Percentiles rank a stretch among this genome's conserved stretches.
phyloP scores from a whole-genome alignment of 2,888 invertebrate genomes.

The Erannis defoliaria region DNA sequence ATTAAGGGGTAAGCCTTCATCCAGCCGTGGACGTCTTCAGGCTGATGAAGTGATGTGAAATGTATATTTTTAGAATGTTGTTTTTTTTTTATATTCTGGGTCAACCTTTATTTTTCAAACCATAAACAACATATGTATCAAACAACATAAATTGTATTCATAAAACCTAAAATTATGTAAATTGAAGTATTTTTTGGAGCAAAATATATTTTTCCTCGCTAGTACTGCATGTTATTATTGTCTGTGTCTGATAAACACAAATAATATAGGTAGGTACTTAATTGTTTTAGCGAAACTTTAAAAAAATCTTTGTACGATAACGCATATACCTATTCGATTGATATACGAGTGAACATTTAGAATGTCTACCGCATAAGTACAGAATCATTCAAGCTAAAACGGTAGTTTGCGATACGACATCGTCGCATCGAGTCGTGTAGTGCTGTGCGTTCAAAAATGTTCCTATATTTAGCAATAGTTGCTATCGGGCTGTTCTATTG shows the following conservation, averaged over 20 bases:
- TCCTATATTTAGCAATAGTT: conserved; percentile 52
- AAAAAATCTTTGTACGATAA: neutral
- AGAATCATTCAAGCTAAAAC: neutral
- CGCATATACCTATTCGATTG: neutral
- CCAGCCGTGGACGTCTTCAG: too few relatives aligned
- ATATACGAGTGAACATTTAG: neutral
- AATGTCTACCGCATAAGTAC: conserved; percentile 4
- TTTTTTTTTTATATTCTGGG: too few relatives aligned
- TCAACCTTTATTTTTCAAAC: too few relatives aligned
- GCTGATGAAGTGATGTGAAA: too few relatives aligned
- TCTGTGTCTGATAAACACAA: neutral
- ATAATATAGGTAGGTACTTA: neutral
- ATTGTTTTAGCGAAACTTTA: neutral
- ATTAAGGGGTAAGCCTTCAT: too few relatives aligned
- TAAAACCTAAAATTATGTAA: too few relatives aligned
- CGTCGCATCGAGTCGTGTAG: conserved; percentile 16
- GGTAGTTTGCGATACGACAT: conserved; percentile 12
- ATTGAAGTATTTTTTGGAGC: too few relatives aligned
- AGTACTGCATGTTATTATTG: neutral
- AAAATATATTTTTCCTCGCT: too few relatives aligned
- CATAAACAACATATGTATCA: too few relatives aligned
- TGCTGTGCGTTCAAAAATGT: conserved; percentile 43
- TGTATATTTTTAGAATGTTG: too few relatives aligned
- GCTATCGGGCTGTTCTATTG: conserved; percentile 58
- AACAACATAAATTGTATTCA: too few relatives aligned